phyloP scores from a whole-genome alignment of 2,113 vertebrate genomes.

The Oenanthe oenanthe region DNA sequence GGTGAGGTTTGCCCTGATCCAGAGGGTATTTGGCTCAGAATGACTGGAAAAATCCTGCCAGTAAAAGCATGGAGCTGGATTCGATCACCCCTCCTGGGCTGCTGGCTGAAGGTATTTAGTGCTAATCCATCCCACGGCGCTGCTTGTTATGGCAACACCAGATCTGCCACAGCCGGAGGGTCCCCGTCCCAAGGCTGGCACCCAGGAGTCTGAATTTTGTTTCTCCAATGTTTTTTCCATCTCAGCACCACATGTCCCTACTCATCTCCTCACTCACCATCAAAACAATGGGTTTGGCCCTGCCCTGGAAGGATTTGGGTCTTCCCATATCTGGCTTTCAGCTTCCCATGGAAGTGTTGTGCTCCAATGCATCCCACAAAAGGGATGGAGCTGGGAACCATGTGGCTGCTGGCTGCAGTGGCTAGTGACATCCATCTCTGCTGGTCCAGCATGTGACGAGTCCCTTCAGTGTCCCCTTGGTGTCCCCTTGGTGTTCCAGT shows the following conservation, averaged over 20 bases:
- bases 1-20: accelerated
- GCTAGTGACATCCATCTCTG: accelerated
- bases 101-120: not conserved
- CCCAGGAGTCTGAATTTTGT: accelerated
- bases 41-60: not conserved
- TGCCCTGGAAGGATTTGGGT: not conserved
- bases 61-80: not conserved
- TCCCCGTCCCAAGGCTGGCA: accelerated
- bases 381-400: not conserved
- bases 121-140: accelerated
- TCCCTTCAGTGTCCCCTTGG: not conserved
- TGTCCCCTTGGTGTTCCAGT: not conserved
- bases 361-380: not conserved
- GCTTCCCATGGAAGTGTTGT: not conserved
- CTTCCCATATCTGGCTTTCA: not conserved
- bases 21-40: not conserved
- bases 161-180: accelerated
- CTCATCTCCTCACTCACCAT: not conserved
- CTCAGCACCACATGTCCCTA: accelerated
- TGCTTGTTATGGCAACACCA: accelerated
- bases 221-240: not conserved
- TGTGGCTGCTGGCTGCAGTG: not conserved
- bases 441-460: accelerated
- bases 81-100: accelerated
- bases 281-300: not conserved